Evolutionary conservation across 2,797 vertebrate species (phyloP), one percentile per base, ranked within the genome.

Genomic region (Macroramphosus scolopax): DNA sequence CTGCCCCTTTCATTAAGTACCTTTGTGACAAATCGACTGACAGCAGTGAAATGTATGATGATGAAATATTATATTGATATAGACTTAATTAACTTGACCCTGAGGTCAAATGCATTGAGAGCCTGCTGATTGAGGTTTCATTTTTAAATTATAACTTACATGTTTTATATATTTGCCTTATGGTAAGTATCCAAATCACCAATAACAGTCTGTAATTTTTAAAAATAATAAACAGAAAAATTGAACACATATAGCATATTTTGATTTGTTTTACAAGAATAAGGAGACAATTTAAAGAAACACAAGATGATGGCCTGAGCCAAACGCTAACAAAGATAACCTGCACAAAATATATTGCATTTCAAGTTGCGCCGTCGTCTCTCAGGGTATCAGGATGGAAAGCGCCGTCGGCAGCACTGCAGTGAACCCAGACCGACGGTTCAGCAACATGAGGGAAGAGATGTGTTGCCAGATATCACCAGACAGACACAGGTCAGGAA

Each of bases 151-250:
- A 28, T 62, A 57, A 45, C 50, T 59, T 59, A 51, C 25, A n/a
- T n/a, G n/a, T 51, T 57, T 72, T 40, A 49, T 57, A 49, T 68
- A 67, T 69, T 66, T 73, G 35, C 62, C 79, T 41, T 59, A 71
- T 52, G 44, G 22, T 63, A 43, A 71, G 67, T 66, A 65, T 47
- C 65, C 2, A 69, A 76, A 78, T 83, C 61, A 61, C 51, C 61
- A 50, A 61, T 55, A 59, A 17, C 26, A 54, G 50, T 72, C 71
- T 82, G 63, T 80, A 46, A 80, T 81, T 84, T 76, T 68, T 75
- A 77, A 79, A 71, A 28, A 62, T 60, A 81, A 82, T 83, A 81
- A 78, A 83, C 67, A 52, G 51, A 45, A 22, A 44, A 72, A 57
- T 64, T 77, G 58, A 57, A 63, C 51, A 39, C 11, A n/a, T n/a